Conservation (phyloP, 2,113 vertebrate genomes). For the Ceyx cyanopectus region DNA sequence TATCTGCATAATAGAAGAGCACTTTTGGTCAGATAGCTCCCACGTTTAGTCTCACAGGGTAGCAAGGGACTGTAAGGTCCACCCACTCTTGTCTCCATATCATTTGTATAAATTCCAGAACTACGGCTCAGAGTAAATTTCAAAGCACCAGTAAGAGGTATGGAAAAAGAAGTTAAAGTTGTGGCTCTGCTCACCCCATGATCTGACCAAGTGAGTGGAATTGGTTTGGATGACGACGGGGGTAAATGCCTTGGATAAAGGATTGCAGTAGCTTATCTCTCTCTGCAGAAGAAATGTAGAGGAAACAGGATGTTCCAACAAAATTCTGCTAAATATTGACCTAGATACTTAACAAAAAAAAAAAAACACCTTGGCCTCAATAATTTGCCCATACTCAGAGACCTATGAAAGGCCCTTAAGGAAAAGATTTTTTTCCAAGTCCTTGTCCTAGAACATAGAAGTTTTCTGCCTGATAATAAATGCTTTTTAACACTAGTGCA, state of each 20-base stretch:
- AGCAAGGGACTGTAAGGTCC: background rate
- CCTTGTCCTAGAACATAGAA: background rate
- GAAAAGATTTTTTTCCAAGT: background rate
- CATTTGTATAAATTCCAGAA: background rate
- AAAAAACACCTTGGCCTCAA: background rate
- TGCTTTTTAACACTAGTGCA: background rate
- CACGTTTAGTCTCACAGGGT: background rate
- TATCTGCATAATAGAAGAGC: background rate
- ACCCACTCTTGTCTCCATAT: background rate
- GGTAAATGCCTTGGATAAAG: background rate
- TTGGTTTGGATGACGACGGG: background rate
- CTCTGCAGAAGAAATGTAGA: conserved; percentile 5
- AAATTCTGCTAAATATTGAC: conserved; percentile 33
- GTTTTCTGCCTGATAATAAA: conserved; percentile 4
- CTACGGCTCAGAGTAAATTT: background rate
- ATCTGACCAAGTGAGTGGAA: background rate
- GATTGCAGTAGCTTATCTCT: conserved; percentile 23
- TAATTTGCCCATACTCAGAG: background rate
- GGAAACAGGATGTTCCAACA: conserved; percentile 36
- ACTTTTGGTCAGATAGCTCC: background rate
- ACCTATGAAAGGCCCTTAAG: background rate
- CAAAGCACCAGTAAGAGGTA: background rate
- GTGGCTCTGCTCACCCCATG: background rate
- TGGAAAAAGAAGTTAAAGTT: background rate
- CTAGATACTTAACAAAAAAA: background rate